Evolutionary conservation across 2,888 invertebrate species (phyloP).

Genomic region (Watsonalla binaria): DNA sequence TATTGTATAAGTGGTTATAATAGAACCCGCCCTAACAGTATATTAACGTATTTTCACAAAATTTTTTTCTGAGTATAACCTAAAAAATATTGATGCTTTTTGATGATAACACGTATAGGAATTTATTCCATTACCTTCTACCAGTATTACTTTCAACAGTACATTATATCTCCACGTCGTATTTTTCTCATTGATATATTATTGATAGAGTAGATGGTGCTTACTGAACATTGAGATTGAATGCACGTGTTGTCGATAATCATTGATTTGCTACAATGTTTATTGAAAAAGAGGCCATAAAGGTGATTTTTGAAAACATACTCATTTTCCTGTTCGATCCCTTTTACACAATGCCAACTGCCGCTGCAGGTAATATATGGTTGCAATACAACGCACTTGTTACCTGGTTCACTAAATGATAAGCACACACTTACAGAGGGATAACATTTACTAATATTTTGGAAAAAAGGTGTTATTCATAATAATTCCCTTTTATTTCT

Average conservation of each 20-base stretch:
- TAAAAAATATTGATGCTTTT: too few relatives aligned
- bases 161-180: too few relatives aligned
- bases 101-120: too few relatives aligned
- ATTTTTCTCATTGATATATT: too few relatives aligned
- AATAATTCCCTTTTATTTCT: not conserved
- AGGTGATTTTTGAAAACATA: not conserved
- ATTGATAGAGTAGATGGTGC: too few relatives aligned
- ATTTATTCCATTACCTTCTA: too few relatives aligned
- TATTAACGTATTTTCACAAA: too few relatives aligned
- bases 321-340: conserved; percentile 11
- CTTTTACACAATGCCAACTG: conserved; percentile 11
- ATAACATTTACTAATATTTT: not conserved
- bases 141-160: too few relatives aligned
- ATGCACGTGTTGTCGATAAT: not conserved
- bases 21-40: too few relatives aligned
- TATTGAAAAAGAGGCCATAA: not conserved
- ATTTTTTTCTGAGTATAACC: too few relatives aligned
- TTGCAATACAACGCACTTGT: conserved; percentile 29
- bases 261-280: not conserved
- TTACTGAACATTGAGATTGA: too few relatives aligned
- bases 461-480: not conserved
- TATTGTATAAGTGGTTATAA: too few relatives aligned
- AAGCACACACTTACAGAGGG: not conserved
- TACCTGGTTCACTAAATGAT: conserved; percentile 10
- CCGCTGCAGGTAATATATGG: conserved; percentile 11